Evolutionary conservation across 2,797 vertebrate genomes (phyloP).

Genomic region (Sciaenops ocellatus): DNA sequence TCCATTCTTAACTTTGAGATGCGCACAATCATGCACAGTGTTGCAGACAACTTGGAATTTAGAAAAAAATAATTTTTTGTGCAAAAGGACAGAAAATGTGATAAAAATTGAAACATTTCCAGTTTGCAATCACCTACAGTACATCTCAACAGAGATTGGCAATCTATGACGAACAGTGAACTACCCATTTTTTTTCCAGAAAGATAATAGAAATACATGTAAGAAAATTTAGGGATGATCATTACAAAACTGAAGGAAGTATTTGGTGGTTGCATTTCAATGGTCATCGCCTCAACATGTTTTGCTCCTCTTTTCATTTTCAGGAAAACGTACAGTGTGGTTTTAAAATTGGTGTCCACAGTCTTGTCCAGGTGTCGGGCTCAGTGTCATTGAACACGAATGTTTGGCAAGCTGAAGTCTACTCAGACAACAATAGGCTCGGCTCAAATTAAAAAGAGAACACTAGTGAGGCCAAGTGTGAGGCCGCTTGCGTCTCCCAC

Average conservation of each 20-base stretch:
- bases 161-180: neutral
- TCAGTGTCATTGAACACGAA: constrained; percentile 16
- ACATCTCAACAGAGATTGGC: neutral
- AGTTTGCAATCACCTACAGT: too few species aligned
- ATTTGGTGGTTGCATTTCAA: neutral
- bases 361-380: neutral
- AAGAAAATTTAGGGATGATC: too few species aligned
- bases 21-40: neutral
- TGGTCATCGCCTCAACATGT: neutral
- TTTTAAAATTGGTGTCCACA: neutral
- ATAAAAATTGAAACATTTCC: neutral
- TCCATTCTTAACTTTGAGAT: neutral
- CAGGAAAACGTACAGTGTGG: neutral
- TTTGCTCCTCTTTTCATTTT: neutral
- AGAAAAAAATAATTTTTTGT: neutral
- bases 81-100: neutral
- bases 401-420: constrained; percentile 30
- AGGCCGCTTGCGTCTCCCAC: constrained; percentile 63
- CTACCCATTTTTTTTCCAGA: too few species aligned
- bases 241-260: neutral
- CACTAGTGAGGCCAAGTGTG: constrained; percentile 53
- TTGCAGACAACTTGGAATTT: neutral
- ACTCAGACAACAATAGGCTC: constrained; percentile 50
- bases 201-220: neutral
- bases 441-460: constrained; percentile 65